Conservation (phyloP, 2,113 vertebrate genomes). For the Vicugna pacos region DNA sequence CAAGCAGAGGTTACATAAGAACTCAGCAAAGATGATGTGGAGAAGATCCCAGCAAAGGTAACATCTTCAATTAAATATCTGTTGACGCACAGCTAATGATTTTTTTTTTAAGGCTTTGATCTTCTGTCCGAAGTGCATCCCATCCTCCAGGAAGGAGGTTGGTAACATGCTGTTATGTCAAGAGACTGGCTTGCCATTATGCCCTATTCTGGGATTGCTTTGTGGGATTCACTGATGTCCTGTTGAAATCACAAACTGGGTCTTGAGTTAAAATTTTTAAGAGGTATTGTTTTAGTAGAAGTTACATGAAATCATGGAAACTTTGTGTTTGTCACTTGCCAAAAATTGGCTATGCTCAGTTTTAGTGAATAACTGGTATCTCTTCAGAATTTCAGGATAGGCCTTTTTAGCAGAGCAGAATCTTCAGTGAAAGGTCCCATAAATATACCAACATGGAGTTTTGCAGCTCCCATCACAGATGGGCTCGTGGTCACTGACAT, state of each 20-base stretch:
- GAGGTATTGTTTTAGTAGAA: not conserved
- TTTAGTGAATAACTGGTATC: not conserved
- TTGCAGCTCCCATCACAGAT: not conserved
- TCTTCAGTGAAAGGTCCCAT: not conserved
- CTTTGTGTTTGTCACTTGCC: not conserved
- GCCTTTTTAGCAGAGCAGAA: not conserved
- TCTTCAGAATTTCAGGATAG: conserved; percentile 20
- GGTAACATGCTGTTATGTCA: not conserved
- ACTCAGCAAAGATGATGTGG: conserved; percentile 2
- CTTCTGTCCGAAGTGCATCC: not conserved
- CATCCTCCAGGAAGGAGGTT: not conserved
- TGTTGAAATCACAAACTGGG: conserved; percentile 36
- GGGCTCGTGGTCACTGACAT: not conserved
- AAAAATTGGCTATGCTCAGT: not conserved
- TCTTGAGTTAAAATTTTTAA: conserved; percentile 15
- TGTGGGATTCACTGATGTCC: not conserved
- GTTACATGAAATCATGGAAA: conserved; percentile 25
- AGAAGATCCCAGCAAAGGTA: not conserved
- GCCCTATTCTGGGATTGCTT: not conserved
- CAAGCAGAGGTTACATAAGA: not conserved
- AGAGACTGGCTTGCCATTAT: not conserved
- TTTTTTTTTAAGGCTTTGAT: not conserved
- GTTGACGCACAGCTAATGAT: not conserved
- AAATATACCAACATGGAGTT: not conserved
- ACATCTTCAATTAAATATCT: conserved; percentile 37